These are phyloP conservation scores for Enteromius mattozi DNA, from an alignment of 2,797 vertebrate genomes.

Conservation along the genomic window DNA sequence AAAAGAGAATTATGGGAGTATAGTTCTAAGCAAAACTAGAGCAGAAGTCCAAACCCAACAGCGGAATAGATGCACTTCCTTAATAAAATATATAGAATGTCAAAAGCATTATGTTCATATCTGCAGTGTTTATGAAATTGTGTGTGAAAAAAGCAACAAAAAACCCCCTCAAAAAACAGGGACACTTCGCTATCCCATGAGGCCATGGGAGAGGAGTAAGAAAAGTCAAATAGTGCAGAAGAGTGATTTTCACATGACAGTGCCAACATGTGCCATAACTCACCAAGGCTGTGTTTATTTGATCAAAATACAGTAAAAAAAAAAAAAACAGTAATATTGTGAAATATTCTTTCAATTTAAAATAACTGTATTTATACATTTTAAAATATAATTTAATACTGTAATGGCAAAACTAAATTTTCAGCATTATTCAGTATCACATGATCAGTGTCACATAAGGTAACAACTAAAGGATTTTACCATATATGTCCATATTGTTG, in stretches of 20 bases:
- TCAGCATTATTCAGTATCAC: background rate
- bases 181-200: background rate
- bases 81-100: background rate
- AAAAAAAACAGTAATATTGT: background rate
- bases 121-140: background rate
- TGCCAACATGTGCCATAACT: too few species aligned
- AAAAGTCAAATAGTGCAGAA: background rate
- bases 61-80: background rate
- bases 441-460: background rate
- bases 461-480: background rate
- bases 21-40: constrained; percentile 42
- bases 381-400: background rate
- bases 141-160: background rate
- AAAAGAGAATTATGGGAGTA: constrained; percentile 43
- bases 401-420: background rate
- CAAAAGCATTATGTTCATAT: background rate
- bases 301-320: background rate
- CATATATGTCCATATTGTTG: background rate
- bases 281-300: background rate
- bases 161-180: background rate
- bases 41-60: constrained; percentile 4
- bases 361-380: background rate
- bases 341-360: background rate
- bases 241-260: too few species aligned
- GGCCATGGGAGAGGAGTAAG: background rate